phyloP scores from a whole-genome alignment of 2,888 invertebrate species.

The Hybos culiciformis region DNA sequence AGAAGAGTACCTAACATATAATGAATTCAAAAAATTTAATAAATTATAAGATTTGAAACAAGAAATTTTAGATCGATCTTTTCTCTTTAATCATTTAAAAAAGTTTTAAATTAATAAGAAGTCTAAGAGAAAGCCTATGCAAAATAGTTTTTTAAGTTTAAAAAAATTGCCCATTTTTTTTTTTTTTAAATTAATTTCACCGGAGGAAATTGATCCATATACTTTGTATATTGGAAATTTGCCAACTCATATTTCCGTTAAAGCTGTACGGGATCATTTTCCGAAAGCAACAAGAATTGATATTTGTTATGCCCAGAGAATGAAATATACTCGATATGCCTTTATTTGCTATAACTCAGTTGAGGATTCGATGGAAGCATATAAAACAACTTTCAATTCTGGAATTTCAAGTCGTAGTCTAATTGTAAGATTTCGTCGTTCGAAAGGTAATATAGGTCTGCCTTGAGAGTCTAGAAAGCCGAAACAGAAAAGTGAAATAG shows the following conservation, averaged over 20 bases:
- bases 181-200: too few relatives aligned
- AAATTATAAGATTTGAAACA: too few relatives aligned
- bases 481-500: conserved; percentile 13
- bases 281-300: conserved; percentile 47
- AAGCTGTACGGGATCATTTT: conserved; percentile 46
- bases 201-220: conserved; percentile 52
- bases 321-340: conserved; percentile 53
- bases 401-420: conserved; percentile 48
- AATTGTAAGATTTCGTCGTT: conserved; percentile 48
- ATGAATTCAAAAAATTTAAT: too few relatives aligned
- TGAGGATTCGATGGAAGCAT: conserved; percentile 47
- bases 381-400: conserved; percentile 42
- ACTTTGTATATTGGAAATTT: conserved; percentile 54
- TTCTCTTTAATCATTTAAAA: too few relatives aligned
- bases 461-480: conserved; percentile 35
- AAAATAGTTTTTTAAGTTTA: too few relatives aligned
- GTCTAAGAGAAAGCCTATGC: too few relatives aligned
- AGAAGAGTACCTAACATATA: too few relatives aligned
- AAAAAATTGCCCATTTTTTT: too few relatives aligned
- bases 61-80: too few relatives aligned
- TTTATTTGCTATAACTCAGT: conserved; percentile 48
- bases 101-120: too few relatives aligned
- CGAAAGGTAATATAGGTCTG: conserved; percentile 44
- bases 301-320: conserved; percentile 52
- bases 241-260: conserved; percentile 47